Evolutionary conservation across 2,888 invertebrate species (phyloP), one percentile per base, ranked within the genome.

Genomic region (Protophormia terraenovae): DNA sequence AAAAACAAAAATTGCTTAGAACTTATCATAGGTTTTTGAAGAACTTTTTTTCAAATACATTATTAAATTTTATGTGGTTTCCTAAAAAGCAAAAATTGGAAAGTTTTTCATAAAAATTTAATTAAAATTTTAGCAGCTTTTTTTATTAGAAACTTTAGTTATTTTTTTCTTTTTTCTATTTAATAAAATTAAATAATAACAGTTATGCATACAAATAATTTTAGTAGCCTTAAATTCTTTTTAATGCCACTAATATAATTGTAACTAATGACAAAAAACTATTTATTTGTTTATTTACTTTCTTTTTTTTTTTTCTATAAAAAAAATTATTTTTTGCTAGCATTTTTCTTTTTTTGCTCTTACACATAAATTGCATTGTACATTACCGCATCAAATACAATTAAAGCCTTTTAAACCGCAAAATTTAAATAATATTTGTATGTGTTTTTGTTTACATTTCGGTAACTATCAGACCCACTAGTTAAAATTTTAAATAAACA

Each of bases 341-440:
- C n/a, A n/a, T n/a, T n/a, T 58, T 8, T 7, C 8, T 6, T 29
- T 62, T 38, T 73, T 58, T 45, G 6, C 22, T 10, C 8, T 10
- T 0, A 47, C n/a, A 47, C 14, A 47, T 32, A 38, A 38, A 55
- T n/a, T 16, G 7, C 24, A 45, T 67, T 58, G 14, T 50, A 66
- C 32, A 38, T 19, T 35, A 73, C 72, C 55, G 16, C 71, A 72
- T 60, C 41, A 71, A 72, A 67, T 66, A 29, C 41, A 78, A 72
- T 78, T 67, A 60, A 83, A 78, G 58, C 50, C 38, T 12, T 71
- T 58, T 24, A 64, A 78, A 83, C 72, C 77, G 5, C 71, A 60
- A 62, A 69, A 58, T 32, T 83, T 83, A 41, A 83, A 71, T 83
- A 71, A 58, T 22, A 72, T 77, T 60, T 75, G 50, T 47, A 29